Evolutionary conservation across 2,113 vertebrate species (phyloP), one percentile per base, ranked within the genome.

Genomic region (Cathartes aura): DNA sequence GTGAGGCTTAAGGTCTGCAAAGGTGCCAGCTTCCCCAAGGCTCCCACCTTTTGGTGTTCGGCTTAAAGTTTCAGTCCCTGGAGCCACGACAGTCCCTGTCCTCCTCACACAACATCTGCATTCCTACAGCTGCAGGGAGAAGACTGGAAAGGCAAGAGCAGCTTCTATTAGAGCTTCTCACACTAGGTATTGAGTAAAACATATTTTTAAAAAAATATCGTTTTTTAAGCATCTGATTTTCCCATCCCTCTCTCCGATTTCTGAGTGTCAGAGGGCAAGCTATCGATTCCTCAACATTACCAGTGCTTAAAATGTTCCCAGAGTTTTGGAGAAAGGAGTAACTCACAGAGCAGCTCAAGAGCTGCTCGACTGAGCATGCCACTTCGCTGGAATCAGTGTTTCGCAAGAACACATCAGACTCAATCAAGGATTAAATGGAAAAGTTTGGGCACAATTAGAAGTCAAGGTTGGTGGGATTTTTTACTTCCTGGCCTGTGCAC

Each of bases 171-270:
- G 58, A 91, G 59, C 45, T 70, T 87, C n/a, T 59, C n/a, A 23
- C 1, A 0, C 20, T 30, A 47, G 22, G 6, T 20, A 74, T n/a
- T 34, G 45, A 48, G 58, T 24, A n/a, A 86, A 92, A 56, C 5
- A 15, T 29, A 19, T 21, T 47, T 63, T 21, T 16, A 10, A 59
- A 62, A 62, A 93, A 60, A 76, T 4, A 64, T 0, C 12, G 26
- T 0, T 18, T 48, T 73, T 62, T 81, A 86, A 56, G 27, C 55
- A 63, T 29, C 52, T 78, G n/a, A 47, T 74, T 88, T 94, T 88
- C 59, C n/a, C 71, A 64, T 72, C 64, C n/a, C 23, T 84, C 62
- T 72, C 79, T 92, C 36, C 59, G 78, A 94, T 95, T 95, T 79
- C 60, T 30, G 50, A 66, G 70, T 48, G 79, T 56, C 66, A 76